A percentile compares a stretch with the other conserved stretches of the same genome.
phyloP scores from a whole-genome alignment of 53 echinoderm and acorn worm species.

The Zoroaster sp. region DNA sequence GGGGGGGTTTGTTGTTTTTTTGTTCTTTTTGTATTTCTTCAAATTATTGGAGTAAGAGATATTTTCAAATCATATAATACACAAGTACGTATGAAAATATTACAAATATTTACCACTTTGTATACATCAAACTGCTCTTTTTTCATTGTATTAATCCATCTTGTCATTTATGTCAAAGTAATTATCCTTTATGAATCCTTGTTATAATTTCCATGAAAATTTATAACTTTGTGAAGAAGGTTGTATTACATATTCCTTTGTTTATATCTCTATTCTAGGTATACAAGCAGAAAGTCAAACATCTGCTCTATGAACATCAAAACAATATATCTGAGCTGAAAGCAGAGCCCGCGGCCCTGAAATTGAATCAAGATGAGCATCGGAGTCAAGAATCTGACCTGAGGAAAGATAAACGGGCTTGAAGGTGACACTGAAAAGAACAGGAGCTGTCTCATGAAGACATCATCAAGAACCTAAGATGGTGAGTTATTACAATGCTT shows the following conservation, averaged over 20 bases:
- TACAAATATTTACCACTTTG: too few relatives aligned
- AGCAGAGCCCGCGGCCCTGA: constrained; percentile 94
- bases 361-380: constrained; percentile 93
- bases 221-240: too few relatives aligned
- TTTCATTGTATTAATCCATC: too few relatives aligned
- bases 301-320: constrained; percentile 96
- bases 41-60: too few relatives aligned
- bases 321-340: constrained; percentile 98
- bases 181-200: too few relatives aligned
- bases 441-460: constrained; percentile 94
- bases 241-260: background rate
- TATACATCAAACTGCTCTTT: too few relatives aligned
- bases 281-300: constrained; percentile 98
- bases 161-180: too few relatives aligned
- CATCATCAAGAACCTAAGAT: constrained; percentile 97
- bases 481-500: constrained; percentile 71
- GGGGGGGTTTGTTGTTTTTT: too few relatives aligned
- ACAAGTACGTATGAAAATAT: too few relatives aligned
- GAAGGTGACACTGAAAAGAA: constrained; percentile 89
- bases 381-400: constrained; percentile 73
- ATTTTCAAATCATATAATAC: too few relatives aligned
- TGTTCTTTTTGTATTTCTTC: too few relatives aligned
- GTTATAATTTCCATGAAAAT: too few relatives aligned
- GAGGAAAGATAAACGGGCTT: constrained; percentile 91
- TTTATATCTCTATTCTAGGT: constrained; percentile 52